Evolutionary conservation across 2,888 invertebrate species (phyloP).

Genomic region (Anoncus sp.): DNA sequence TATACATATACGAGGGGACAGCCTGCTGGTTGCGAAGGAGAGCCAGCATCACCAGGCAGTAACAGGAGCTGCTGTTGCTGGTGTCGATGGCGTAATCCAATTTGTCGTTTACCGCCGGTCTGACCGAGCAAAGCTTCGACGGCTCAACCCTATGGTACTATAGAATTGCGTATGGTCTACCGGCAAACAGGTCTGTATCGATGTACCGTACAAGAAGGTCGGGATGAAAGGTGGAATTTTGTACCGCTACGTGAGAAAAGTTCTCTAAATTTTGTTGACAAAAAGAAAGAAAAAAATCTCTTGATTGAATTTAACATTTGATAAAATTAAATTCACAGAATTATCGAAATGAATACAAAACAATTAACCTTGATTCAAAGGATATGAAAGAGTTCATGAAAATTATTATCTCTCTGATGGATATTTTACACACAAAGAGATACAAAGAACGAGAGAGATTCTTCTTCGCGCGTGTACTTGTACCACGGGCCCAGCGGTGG

Average conservation of each 20-base stretch:
- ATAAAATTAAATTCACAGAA: too few relatives aligned
- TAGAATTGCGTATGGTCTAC: conserved; percentile 29
- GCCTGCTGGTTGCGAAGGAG: conserved; percentile 36
- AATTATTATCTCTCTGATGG: too few relatives aligned
- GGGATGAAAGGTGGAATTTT: conserved; percentile 48
- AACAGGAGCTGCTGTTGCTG: conserved; percentile 49
- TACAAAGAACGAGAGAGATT: too few relatives aligned
- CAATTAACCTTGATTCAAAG: too few relatives aligned
- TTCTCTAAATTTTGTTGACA: not conserved
- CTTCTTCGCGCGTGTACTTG: too few relatives aligned
- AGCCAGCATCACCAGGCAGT: conserved; percentile 34
- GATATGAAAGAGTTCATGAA: too few relatives aligned
- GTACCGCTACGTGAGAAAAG: conserved; percentile 55
- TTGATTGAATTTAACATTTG: conserved; percentile 2
- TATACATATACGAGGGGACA: not conserved
- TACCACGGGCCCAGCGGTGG: too few relatives aligned
- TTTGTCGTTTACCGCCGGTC: conserved; percentile 70
- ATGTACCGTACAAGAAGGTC: conserved; percentile 16
- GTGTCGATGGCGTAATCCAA: conserved; percentile 75
- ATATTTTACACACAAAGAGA: too few relatives aligned
- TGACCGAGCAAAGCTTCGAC: conserved; percentile 61
- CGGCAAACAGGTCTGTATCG: conserved; percentile 39
- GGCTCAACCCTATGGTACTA: conserved; percentile 45
- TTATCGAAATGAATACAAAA: too few relatives aligned
- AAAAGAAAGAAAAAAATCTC: not conserved